Evolutionary conservation across 1,140 invertebrate species (phyloP).

Genomic region (Drosophila seguyi): DNA sequence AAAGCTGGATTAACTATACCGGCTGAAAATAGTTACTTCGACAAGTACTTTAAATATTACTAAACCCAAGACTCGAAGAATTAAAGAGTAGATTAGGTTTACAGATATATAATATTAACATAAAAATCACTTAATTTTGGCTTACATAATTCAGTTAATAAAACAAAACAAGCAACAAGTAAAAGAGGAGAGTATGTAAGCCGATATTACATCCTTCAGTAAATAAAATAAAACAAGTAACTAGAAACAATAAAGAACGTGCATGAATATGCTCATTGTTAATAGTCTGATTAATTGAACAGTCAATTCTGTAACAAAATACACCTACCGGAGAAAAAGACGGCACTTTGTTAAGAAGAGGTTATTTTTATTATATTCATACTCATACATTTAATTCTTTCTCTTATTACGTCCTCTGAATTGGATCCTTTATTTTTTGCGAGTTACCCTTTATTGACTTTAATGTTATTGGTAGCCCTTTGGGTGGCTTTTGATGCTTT

Average conservation of each 20-base stretch:
- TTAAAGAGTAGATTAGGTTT: too few relatives aligned
- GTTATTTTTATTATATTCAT: not conserved
- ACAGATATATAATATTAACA: too few relatives aligned
- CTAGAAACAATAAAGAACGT: too few relatives aligned
- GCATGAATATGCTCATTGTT: too few relatives aligned
- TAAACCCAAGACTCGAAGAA: not conserved
- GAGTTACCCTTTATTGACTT: constrained; percentile 44
- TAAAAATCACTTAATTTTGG: too few relatives aligned
- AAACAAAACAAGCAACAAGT: too few relatives aligned
- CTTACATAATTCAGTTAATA: too few relatives aligned
- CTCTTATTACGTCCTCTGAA: not conserved
- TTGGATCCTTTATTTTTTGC: constrained; percentile 14
- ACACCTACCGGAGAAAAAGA: not conserved
- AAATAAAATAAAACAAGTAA: too few relatives aligned
- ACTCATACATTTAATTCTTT: not conserved
- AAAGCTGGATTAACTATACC: not conserved
- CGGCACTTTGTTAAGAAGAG: not conserved
- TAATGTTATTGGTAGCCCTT: constrained; percentile 32
- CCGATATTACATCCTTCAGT: too few relatives aligned
- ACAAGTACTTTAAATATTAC: too few relatives aligned
- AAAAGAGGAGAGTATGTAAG: too few relatives aligned
- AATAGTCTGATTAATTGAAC: not conserved
- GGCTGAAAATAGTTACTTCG: not conserved
- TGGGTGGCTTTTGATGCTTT: constrained; percentile 17
- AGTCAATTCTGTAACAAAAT: not conserved